Percentiles rank a stretch among this genome's conserved stretches.
phyloP scores from a whole-genome alignment of 1,140 invertebrate species.

The Lepidurus arcticus region DNA sequence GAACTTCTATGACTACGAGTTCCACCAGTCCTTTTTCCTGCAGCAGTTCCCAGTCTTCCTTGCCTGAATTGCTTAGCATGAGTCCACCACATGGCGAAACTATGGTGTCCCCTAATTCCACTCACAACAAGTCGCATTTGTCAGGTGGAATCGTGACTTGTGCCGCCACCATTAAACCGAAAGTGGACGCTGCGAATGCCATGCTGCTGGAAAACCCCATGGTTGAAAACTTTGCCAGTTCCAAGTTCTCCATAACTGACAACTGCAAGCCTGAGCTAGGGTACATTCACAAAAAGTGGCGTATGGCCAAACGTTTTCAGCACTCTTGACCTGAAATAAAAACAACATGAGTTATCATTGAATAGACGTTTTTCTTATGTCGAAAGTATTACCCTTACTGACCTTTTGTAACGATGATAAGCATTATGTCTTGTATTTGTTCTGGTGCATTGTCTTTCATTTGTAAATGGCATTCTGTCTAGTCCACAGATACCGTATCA shows the following conservation, averaged over 20 bases:
- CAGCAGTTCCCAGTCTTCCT: neutral
- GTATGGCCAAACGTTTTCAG: neutral
- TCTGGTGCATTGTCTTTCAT: neutral
- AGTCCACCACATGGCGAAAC: neutral
- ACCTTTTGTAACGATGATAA: neutral
- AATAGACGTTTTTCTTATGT: no score
- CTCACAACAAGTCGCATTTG: conserved; percentile 2
- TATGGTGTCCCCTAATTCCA: neutral
- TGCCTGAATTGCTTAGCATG: neutral
- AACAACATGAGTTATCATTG: neutral
- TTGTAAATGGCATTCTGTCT: neutral
- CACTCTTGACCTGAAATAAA: neutral
- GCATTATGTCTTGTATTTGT: neutral
- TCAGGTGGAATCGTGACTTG: neutral
- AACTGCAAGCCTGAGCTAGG: neutral
- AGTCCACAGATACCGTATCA: neutral
- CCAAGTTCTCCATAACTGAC: neutral
- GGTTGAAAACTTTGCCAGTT: neutral
- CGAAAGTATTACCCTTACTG: no score
- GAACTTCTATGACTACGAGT: neutral
- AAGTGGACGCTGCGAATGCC: neutral
- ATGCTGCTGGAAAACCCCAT: neutral
- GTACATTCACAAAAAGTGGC: neutral
- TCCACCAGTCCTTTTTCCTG: neutral
- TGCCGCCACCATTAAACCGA: neutral